Base-by-base conservation (phyloP, 2,797 vertebrate genomes). In the Manis javanica region DNA sequence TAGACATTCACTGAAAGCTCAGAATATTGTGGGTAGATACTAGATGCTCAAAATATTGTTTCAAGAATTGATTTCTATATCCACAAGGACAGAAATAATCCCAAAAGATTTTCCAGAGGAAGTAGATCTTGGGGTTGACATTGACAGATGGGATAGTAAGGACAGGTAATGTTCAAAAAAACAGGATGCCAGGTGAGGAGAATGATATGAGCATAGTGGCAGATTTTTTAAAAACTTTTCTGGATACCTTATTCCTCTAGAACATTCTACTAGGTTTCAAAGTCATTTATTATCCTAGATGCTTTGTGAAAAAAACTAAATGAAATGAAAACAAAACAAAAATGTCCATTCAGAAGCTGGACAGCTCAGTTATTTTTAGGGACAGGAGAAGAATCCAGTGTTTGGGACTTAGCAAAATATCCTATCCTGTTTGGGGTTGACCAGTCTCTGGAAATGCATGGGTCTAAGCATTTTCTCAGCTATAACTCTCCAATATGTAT, bases 331-430 rank as follows among this genome's bases (percentile, higher is more conserved):
- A 74, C 78, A 59, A 96, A 95, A 93, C 75, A 93, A 91, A 96
- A 97, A 91, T 97, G 95, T 90, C 94, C 79, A n/a, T 93, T 81
- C 71, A 96, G 94, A 96, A 96, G 95, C 96, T 97, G 97, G 97
- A 95, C 88, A 96, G 92, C 88, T 95, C 59, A 90, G 97, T 97
- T 97, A 98, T 97, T 97, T 98, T 97, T 96, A 97, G 96, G 96
- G 75, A 90, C 88, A 90, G 68, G 85, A 96, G 94, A 72, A 96
- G 64, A 93, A 91, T 89, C 71, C 86, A 89, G 81, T 59, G 57
- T 96, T 94, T 93, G 95, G 94, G 71, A 98, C 89, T 97, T 97
- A 98, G 96, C 92, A 95, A 97, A 96, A 97, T 49, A 95, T 72
- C 63, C 87, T 23, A 84, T 81, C 95, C 39, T 90, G 86, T 95